Percentiles rank a stretch among this genome's conserved stretches.
phyloP scores from a whole-genome alignment of 2,113 vertebrate genomes.

The Hemichromis elongatus region DNA sequence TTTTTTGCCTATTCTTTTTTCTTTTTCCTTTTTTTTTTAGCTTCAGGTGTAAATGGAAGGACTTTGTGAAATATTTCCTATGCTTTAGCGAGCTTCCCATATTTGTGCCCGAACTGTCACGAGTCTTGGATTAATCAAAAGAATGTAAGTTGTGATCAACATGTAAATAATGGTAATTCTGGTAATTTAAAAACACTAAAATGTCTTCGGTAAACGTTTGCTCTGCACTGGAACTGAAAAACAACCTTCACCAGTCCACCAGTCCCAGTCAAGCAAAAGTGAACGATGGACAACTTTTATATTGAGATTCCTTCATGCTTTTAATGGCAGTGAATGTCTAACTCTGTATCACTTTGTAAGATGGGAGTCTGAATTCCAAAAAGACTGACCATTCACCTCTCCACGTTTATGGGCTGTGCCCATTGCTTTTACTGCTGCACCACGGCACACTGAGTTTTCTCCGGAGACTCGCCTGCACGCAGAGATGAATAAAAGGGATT shows the following conservation, averaged over 20 bases:
- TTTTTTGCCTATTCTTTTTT: not conserved
- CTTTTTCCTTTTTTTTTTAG: constrained; percentile 2
- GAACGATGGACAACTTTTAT: constrained; percentile 42
- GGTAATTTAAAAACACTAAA: constrained; percentile 51
- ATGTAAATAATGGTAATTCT: constrained; percentile 63
- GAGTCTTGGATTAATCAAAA: constrained; percentile 60
- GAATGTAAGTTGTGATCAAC: constrained; percentile 68
- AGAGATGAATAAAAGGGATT: constrained; percentile 34
- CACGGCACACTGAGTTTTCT: constrained; percentile 18
- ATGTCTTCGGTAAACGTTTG: constrained; percentile 23
- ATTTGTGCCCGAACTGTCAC: constrained; percentile 51
- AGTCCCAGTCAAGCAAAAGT: constrained; percentile 30
- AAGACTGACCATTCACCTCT: constrained; percentile 4
- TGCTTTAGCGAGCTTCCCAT: constrained; percentile 62
- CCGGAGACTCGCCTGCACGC: not conserved
- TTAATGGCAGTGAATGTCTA: constrained; percentile 68
- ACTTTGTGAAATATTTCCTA: constrained; percentile 52
- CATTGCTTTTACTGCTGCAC: constrained; percentile 18
- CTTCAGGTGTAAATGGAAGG: constrained; percentile 39
- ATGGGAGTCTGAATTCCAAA: not conserved
- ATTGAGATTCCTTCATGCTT: constrained; percentile 44
- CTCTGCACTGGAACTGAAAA: constrained; percentile 7
- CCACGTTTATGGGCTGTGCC: constrained; percentile 35
- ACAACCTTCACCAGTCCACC: constrained; percentile 5
- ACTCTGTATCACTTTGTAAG: constrained; percentile 33